Evolutionary conservation across 2,888 invertebrate species (phyloP).

Genomic region (Crioceris asparagi): DNA sequence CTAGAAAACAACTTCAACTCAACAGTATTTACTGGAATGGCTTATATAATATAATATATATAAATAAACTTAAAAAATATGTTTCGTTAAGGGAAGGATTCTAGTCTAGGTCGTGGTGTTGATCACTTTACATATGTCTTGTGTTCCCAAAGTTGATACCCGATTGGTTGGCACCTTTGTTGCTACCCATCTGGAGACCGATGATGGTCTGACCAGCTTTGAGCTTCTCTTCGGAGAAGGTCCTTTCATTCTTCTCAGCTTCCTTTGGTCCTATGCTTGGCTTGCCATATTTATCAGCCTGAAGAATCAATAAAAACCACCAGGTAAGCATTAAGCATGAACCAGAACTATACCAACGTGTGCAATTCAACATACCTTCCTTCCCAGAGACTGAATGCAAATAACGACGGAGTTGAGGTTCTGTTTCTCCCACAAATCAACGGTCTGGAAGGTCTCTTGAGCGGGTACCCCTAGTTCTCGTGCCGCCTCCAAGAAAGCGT

Average conservation of each 20-base stretch:
- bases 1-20: neutral
- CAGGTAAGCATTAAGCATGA: no score
- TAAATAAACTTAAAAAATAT: conserved; percentile 3
- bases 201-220: conserved; percentile 89
- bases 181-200: conserved; percentile 91
- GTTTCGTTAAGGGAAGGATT: no score
- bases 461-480: conserved; percentile 81
- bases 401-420: conserved; percentile 94
- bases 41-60: neutral
- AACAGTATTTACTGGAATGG: neutral
- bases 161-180: conserved; percentile 94
- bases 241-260: conserved; percentile 86
- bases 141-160: conserved; percentile 97
- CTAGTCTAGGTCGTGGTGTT: neutral
- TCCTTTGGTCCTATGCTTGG: conserved; percentile 94
- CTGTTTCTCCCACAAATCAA: conserved; percentile 93
- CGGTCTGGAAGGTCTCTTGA: conserved; percentile 94
- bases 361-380: conserved; percentile 67
- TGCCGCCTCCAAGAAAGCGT: conserved; percentile 79
- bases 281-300: conserved; percentile 74
- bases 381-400: conserved; percentile 86
- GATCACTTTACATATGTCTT: conserved; percentile 93
- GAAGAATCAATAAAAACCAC: conserved; percentile 20
- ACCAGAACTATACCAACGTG: no score
- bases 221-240: conserved; percentile 90